phyloP scores from a whole-genome alignment of 2,113 vertebrate species.

The Erythrolamprus reginae region DNA sequence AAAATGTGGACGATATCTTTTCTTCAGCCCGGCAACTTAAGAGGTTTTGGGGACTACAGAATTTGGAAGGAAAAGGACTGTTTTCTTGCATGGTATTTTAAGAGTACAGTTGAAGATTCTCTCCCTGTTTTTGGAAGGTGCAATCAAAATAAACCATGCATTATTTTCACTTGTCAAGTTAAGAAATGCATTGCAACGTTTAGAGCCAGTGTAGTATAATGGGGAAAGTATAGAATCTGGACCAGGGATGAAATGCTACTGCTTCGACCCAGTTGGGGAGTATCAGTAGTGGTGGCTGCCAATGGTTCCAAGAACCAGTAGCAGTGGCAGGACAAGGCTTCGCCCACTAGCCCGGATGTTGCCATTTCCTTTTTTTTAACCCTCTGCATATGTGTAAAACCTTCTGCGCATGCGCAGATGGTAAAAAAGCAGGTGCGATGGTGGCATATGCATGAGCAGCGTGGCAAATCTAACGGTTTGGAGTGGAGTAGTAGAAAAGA shows the following conservation, averaged over 20 bases:
- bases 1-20: neutral
- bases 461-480: too few relatives aligned
- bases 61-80: neutral
- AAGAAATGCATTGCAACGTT: neutral
- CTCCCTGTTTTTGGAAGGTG: neutral
- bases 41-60: neutral
- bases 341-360: too few relatives aligned
- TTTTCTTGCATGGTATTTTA: neutral
- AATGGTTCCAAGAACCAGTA: too few relatives aligned
- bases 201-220: neutral
- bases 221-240: neutral
- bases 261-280: too few relatives aligned
- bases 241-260: neutral
- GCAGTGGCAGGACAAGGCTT: too few relatives aligned
- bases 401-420: too few relatives aligned
- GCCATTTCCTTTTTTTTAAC: too few relatives aligned
- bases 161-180: neutral
- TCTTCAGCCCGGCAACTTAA: neutral
- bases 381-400: too few relatives aligned
- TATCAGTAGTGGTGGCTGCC: too few relatives aligned
- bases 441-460: too few relatives aligned
- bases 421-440: too few relatives aligned
- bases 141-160: neutral
- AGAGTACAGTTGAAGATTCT: neutral
- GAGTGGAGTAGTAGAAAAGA: too few relatives aligned